Evolutionary conservation across 2,113 vertebrate genomes (phyloP).

Genomic region (Crotalus helleri): DNA sequence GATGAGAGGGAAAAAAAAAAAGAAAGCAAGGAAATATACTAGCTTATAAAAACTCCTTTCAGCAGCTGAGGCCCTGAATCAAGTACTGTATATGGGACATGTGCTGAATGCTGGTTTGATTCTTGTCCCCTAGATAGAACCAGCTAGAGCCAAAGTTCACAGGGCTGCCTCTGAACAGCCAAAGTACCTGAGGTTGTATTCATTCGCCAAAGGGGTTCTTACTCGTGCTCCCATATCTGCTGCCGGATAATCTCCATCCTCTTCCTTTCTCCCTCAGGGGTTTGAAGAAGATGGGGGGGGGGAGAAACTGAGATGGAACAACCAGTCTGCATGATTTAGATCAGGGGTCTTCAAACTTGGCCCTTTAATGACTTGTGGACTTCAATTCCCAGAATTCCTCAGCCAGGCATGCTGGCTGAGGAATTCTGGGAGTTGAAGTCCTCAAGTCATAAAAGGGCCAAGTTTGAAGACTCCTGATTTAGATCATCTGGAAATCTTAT

Average conservation of each 20-base stretch:
- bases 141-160: background rate
- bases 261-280: background rate
- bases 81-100: background rate
- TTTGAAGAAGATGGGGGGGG: background rate
- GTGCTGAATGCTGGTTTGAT: background rate
- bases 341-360: too few species aligned
- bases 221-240: background rate
- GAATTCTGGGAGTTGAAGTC: too few species aligned
- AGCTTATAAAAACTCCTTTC: background rate
- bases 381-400: too few species aligned
- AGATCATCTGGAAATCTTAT: too few species aligned
- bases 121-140: background rate
- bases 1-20: background rate
- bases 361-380: too few species aligned
- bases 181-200: background rate
- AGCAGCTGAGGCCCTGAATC: background rate
- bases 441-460: too few species aligned
- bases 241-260: background rate
- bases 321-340: background rate
- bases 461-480: too few species aligned
- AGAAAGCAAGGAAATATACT: background rate
- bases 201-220: background rate
- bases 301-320: background rate
- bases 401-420: too few species aligned
- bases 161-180: background rate